phyloP scores from a whole-genome alignment of 1,140 invertebrate genomes.

The Drosophila sucinea region DNA sequence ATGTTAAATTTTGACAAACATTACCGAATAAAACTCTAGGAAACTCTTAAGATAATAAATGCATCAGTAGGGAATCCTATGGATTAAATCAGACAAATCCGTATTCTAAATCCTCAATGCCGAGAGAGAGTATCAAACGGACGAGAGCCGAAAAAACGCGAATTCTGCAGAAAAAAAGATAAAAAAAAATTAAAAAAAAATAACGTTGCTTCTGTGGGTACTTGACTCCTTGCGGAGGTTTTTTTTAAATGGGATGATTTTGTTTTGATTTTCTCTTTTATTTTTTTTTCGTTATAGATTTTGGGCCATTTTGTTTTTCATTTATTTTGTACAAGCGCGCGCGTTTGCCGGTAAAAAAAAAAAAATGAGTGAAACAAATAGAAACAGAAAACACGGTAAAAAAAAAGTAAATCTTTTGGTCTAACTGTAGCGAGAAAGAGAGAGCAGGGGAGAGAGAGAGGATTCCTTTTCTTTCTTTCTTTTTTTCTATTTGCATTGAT shows the following conservation, averaged over 20 bases:
- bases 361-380: background rate
- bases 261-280: background rate
- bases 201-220: conserved; percentile 9
- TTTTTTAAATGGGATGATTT: background rate
- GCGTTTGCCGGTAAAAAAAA: background rate
- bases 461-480: conserved; percentile 5
- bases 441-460: background rate
- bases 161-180: conserved; percentile 42
- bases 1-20: too few species aligned
- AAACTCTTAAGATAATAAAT: too few species aligned
- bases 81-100: too few species aligned
- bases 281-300: background rate
- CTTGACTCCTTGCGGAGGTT: conserved; percentile 16
- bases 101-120: background rate
- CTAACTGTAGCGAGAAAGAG: background rate
- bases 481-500: conserved; percentile 10
- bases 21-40: too few species aligned
- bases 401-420: background rate
- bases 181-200: conserved; percentile 26
- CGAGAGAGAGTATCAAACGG: background rate
- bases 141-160: conserved; percentile 1
- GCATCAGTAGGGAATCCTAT: too few species aligned
- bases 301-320: conserved; percentile 27
- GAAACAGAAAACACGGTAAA: background rate
- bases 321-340: background rate